These are phyloP conservation scores for Drosophila erecta DNA, from an alignment of 1,140 invertebrate genomes.

Conservation along the genomic window DNA sequence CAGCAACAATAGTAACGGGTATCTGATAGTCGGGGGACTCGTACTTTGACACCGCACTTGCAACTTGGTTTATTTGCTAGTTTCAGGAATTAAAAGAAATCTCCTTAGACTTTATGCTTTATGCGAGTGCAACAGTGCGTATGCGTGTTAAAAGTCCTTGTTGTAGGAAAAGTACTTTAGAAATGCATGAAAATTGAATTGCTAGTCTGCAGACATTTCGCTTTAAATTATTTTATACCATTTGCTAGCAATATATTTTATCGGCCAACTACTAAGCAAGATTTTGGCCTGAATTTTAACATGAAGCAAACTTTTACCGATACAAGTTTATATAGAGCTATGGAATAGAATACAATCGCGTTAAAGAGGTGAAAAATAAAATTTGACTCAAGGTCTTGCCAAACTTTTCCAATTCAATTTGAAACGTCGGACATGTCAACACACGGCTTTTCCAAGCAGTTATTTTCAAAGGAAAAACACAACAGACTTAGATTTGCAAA, in stretches of 20 bases:
- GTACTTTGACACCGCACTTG: too few relatives aligned
- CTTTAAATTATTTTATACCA: too few relatives aligned
- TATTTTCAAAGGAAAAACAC: slow-evolving; percentile 18
- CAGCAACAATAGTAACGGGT: too few relatives aligned
- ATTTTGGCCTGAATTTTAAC: background rate
- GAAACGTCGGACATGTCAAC: slow-evolving; percentile 26
- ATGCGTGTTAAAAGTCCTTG: slow-evolving; percentile 36
- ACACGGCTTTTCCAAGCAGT: slow-evolving; percentile 43
- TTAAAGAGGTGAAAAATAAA: background rate
- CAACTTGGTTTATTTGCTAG: slow-evolving; percentile 69
- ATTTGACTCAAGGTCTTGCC: background rate
- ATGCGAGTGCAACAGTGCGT: slow-evolving; percentile 51
- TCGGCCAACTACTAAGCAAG: too few relatives aligned
- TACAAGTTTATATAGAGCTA: too few relatives aligned
- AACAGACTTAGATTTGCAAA: slow-evolving; percentile 54
- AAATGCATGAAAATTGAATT: background rate
- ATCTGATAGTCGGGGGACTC: too few relatives aligned
- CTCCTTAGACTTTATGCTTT: slow-evolving; percentile 43
- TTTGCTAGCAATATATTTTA: too few relatives aligned
- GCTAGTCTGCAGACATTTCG: background rate
- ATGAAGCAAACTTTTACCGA: background rate
- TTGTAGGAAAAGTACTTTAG: slow-evolving; percentile 13
- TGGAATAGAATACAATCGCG: background rate
- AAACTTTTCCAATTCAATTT: slow-evolving; percentile 5
- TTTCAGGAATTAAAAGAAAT: slow-evolving; percentile 61